Base-by-base conservation (phyloP, 2,113 vertebrate species). In the Nymphicus hollandicus region DNA sequence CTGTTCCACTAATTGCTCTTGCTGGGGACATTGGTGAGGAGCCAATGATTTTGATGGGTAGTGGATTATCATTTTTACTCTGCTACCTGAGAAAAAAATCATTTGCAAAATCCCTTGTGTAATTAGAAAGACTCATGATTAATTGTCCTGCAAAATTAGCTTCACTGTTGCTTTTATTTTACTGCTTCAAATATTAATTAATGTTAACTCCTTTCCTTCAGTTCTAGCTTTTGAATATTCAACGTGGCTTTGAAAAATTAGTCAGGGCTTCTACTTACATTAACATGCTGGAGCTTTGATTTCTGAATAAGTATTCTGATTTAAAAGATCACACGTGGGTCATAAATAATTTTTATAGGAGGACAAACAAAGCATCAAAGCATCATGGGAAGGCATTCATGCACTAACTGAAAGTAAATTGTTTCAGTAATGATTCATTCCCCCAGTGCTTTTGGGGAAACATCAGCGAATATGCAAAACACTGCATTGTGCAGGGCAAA, bases 91-190 rank as follows among this genome's bases (percentile, higher is more conserved):
- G 99, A 97, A 97, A 96, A 98, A 98, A 99, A 99, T 99, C 98
- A 99, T 99, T 99, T 99, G 99, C 99, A 99, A 99, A 99, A 99
- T 99, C 99, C 99, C 99, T 94, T 97, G 99, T 99, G 99, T 99
- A 99, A 99, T 99, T 99, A 99, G 99, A 97, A 98, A 98, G 98
- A 97, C 98, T 98, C 98, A 99, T 99, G 99, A 99, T 99, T 99
- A 99, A 99, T 99, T 99, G 99, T 99, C 99, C 99, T 98, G 99
- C 99, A 99, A 99, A 99, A 99, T 99, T 99, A 99, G 99, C 98
- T 98, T 98, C 97, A 99, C 98, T 98, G 99, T 99, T 98, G 98
- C 99, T 99, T 99, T 99, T 99, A 99, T 99, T 99, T 99, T 98
- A 99, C 98, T 97, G 98, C 99, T 98, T 98, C 98, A 98, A 99